phyloP scores from a whole-genome alignment of 1,140 invertebrate genomes.

The Elymnias hypermnestra region DNA sequence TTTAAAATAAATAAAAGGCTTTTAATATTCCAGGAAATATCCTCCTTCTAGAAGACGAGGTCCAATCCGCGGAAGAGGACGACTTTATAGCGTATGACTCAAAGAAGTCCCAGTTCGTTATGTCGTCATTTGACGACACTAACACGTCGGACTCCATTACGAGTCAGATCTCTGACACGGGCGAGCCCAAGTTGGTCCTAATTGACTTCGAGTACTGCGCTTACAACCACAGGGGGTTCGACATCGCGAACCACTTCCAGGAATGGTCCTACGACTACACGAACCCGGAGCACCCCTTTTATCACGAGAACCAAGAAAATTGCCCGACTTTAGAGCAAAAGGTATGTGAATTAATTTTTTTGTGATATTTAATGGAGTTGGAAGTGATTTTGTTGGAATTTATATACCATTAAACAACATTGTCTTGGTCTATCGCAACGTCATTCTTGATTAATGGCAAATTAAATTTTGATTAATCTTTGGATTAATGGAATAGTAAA shows the following conservation, averaged over 20 bases:
- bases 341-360: constrained; percentile 76
- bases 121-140: constrained; percentile 41
- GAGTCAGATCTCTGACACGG: constrained; percentile 66
- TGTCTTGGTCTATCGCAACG: too few species aligned
- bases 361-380: not conserved
- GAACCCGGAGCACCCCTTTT: constrained; percentile 86
- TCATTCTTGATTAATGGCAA: too few species aligned
- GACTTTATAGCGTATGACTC: constrained; percentile 26
- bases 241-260: constrained; percentile 96
- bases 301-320: constrained; percentile 79
- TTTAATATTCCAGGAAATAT: constrained; percentile 79
- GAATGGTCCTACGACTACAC: constrained; percentile 97
- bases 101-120: constrained; percentile 22
- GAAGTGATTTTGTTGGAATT: too few species aligned
- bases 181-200: constrained; percentile 82
- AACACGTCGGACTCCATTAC: constrained; percentile 54
- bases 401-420: too few species aligned
- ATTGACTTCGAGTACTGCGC: constrained; percentile 97
- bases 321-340: constrained; percentile 89
- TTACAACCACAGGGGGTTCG: constrained; percentile 95
- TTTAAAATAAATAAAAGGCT: too few species aligned
- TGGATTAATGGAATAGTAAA: too few species aligned
- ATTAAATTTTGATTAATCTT: too few species aligned
- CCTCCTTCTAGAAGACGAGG: constrained; percentile 74
- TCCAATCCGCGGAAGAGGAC: constrained; percentile 38